phyloP scores from a whole-genome alignment of 2,113 vertebrate genomes.

The Patagioenas fasciata region DNA sequence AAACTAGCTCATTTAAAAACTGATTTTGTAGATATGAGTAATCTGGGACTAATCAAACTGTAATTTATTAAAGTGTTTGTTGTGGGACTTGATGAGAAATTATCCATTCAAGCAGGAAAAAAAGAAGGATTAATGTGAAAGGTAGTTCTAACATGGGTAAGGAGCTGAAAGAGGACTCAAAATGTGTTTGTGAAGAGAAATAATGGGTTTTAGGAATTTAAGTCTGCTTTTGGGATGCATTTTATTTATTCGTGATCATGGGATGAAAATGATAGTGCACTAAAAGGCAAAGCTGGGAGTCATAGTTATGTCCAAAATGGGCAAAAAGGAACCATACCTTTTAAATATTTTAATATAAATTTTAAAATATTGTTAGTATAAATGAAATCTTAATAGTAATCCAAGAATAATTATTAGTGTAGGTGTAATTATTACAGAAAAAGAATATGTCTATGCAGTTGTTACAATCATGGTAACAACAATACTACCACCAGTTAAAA shows the following conservation, averaged over 20 bases:
- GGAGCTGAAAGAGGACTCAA: neutral
- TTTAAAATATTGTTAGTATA: neutral
- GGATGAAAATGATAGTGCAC: neutral
- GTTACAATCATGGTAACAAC: neutral
- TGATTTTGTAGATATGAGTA: neutral
- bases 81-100: constrained; percentile 8
- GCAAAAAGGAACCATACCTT: neutral
- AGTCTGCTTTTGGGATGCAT: neutral
- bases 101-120: neutral
- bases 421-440: neutral
- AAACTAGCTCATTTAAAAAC: constrained; percentile 1
- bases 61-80: constrained; percentile 45
- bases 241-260: neutral
- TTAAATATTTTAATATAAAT: neutral
- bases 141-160: neutral
- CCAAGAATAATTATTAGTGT: neutral
- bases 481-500: neutral
- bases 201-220: neutral
- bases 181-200: neutral
- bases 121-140: neutral
- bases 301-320: neutral
- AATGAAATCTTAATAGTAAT: neutral
- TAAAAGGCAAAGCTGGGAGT: neutral
- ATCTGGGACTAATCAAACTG: constrained; percentile 31
- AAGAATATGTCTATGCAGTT: neutral